Evolutionary conservation across 1,140 invertebrate genomes (phyloP).

Genomic region (Coptotermes formosanus): DNA sequence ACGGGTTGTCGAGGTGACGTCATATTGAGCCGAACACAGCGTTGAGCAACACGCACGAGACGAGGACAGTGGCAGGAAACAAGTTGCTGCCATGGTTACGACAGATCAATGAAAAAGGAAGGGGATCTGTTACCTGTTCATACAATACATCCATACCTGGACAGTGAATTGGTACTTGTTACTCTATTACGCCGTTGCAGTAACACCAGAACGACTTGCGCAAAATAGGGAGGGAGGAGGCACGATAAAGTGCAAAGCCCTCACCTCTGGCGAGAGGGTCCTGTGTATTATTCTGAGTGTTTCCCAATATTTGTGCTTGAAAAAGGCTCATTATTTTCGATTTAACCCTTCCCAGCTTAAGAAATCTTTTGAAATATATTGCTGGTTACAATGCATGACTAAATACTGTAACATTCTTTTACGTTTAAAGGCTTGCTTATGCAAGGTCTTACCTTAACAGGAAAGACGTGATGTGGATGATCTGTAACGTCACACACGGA

Average conservation of each 20-base stretch:
- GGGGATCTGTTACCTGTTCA: constrained; percentile 7
- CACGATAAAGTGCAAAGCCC: constrained; percentile 1
- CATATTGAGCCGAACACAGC: constrained; percentile 3
- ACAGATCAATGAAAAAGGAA: constrained; percentile 19
- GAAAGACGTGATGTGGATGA: constrained; percentile 3
- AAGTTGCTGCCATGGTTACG: constrained; percentile 17
- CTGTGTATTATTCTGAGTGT: neutral
- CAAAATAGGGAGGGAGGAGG: neutral
- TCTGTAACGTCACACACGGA: neutral
- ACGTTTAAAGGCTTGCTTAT: neutral
- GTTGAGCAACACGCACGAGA: neutral
- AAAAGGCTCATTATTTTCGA: neutral
- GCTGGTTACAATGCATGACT: neutral
- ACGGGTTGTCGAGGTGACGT: neutral
- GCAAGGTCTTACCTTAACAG: neutral
- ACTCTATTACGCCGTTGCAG: constrained; percentile 7
- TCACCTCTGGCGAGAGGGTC: neutral
- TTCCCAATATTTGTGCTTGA: neutral
- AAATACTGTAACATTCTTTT: neutral
- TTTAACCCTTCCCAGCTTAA: neutral
- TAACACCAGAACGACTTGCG: neutral
- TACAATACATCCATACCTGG: constrained; percentile 18
- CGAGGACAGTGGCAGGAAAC: constrained; percentile 12
- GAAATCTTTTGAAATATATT: neutral
- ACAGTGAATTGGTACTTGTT: constrained; percentile 16